These are phyloP conservation scores for Ageneiosus marmoratus DNA, from an alignment of 2,113 vertebrate genomes.

Conservation along the genomic window DNA sequence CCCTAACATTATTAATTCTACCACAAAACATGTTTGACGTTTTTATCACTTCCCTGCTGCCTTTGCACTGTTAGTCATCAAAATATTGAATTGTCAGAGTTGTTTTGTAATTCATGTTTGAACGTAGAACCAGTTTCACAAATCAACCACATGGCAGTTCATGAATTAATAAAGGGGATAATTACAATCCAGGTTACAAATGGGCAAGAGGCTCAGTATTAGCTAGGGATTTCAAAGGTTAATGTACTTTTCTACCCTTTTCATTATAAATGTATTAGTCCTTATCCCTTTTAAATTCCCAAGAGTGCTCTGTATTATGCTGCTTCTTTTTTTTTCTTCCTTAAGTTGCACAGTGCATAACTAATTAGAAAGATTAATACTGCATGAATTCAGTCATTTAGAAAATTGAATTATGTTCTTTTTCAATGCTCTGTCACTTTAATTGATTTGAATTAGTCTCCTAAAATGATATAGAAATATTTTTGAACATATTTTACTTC, in stretches of 20 bases:
- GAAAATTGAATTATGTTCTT: slow-evolving; percentile 70
- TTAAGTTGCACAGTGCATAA: slow-evolving; percentile 23
- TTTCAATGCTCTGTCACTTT: slow-evolving; percentile 57
- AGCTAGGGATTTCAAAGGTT: slow-evolving; percentile 62
- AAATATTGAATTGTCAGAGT: not conserved
- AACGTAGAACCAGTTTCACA: slow-evolving; percentile 28
- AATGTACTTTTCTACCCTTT: slow-evolving; percentile 62
- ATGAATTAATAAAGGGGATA: slow-evolving; percentile 52
- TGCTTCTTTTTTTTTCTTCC: not conserved
- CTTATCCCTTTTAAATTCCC: slow-evolving; percentile 55
- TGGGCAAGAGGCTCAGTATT: slow-evolving; percentile 49
- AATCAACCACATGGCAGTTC: slow-evolving; percentile 31
- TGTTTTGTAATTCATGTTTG: not conserved
- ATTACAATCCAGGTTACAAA: slow-evolving; percentile 57
- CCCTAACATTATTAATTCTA: not conserved
- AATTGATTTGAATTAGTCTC: slow-evolving; percentile 19
- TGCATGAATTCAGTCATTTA: slow-evolving; percentile 57
- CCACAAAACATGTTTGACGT: not conserved
- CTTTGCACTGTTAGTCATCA: not conserved
- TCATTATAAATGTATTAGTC: slow-evolving; percentile 41
- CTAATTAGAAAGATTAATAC: slow-evolving; percentile 14
- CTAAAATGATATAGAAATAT: not conserved
- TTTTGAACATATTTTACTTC: not conserved
- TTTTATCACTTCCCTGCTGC: not conserved
- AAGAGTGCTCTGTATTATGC: slow-evolving; percentile 42